These are phyloP conservation scores for Odontomachus brunneus DNA, from an alignment of 1,140 invertebrate genomes.

Conservation along the genomic window DNA sequence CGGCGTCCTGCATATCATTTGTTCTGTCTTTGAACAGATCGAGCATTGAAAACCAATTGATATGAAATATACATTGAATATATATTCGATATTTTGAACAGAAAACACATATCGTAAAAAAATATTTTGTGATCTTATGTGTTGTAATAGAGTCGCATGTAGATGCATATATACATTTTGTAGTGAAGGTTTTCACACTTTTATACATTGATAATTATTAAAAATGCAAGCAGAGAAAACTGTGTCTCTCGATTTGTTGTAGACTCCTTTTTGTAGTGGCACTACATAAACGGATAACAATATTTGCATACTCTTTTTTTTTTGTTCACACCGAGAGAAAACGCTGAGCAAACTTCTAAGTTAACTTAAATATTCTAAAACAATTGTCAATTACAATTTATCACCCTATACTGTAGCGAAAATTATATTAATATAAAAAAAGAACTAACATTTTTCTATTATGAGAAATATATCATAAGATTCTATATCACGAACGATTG, in stretches of 20 bases:
- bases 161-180: conserved; percentile 44
- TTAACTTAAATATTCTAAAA: conserved; percentile 28
- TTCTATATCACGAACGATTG: conserved; percentile 23
- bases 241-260: conserved; percentile 2
- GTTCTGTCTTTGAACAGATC: conserved; percentile 5
- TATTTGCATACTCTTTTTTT: conserved; percentile 22
- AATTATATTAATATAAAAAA: conserved; percentile 25
- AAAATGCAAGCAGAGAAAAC: conserved; percentile 20
- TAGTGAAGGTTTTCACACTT: conserved; percentile 12
- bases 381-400: conserved; percentile 42
- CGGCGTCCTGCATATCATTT: conserved; percentile 11
- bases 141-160: conserved; percentile 1
- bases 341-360: conserved; percentile 1
- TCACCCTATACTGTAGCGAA: neutral
- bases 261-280: conserved; percentile 7
- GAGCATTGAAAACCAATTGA: neutral
- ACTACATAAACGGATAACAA: conserved; percentile 9
- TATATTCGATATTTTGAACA: neutral
- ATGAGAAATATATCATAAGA: conserved; percentile 17
- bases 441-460: conserved; percentile 35
- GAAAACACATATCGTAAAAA: conserved; percentile 22
- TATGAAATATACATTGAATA: neutral
- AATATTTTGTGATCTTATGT: conserved; percentile 43
- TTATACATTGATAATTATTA: conserved; percentile 40
- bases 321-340: neutral